phyloP scores from a whole-genome alignment of 2,797 vertebrate genomes.

The Sarcophilus harrisii region DNA sequence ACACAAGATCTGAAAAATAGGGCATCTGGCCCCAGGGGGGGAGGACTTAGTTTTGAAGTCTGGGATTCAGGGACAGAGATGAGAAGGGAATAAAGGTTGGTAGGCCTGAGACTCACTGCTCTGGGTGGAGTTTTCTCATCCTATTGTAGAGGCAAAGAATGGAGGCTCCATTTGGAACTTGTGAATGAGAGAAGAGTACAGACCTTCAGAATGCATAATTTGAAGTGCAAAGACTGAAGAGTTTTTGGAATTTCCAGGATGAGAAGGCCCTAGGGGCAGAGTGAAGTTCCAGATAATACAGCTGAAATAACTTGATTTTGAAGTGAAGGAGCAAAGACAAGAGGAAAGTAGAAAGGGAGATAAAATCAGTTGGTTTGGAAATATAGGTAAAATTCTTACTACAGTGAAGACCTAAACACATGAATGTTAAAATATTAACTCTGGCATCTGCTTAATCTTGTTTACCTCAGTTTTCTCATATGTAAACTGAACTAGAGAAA shows the following conservation, averaged over 20 bases:
- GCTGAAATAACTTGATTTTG: background rate
- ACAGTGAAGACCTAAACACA: background rate
- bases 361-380: background rate
- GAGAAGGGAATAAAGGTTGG: background rate
- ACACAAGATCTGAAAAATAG: background rate
- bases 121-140: background rate
- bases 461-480: background rate
- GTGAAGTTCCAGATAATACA: background rate
- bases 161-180: background rate
- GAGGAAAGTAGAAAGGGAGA: background rate
- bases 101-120: background rate
- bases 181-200: background rate
- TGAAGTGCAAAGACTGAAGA: background rate
- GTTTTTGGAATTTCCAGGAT: background rate
- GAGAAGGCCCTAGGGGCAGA: background rate
- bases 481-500: background rate
- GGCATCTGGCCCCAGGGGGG: background rate
- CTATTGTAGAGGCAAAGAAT: background rate
- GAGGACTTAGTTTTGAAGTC: background rate
- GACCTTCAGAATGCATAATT: background rate
- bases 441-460: background rate
- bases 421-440: background rate
- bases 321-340: background rate
- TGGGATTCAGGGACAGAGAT: background rate
- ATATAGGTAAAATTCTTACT: background rate